Evolutionary conservation across 2,888 invertebrate genomes (phyloP), one percentile per base, ranked within the genome.

Genomic region (Amphipoea lucens): DNA sequence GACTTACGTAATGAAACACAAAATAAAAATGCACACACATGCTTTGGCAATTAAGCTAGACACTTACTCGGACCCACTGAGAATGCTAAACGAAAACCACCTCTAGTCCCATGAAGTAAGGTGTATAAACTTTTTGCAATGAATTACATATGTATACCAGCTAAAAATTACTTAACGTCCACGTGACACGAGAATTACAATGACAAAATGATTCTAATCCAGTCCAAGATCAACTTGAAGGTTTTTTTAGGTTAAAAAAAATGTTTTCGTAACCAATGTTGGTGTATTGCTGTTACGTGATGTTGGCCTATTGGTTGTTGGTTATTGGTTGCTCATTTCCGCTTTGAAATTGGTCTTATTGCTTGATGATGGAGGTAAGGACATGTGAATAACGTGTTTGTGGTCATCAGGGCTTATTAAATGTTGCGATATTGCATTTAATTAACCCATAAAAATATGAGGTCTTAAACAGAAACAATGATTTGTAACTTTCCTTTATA

Each of bases 161-260:
- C 79, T 77, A 78, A 83, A 89, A 84, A 89, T 91, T 90, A 86
- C 88, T 84, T 83, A 79, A 87, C 79, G 20, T 77, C 78, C 87
- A 88, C 83, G 89, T 87, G 88, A 82, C 71, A 77, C 51, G 84
- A 78, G 73, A 51, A 81, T 57, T 77, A 76, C 89, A 86, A 88
- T 89, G 89, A 84, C 87, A 88, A 84, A 86, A 90, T 82, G 83
- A 65, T 80, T 86, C 85, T 90, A 91, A 92, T 92, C 90, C 90
- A 90, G 92, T 89, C 90, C 93, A 93, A 93, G 93, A 92, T 85
- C 92, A 89, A 81, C 75, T 69, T 71, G 91, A 93, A 92, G 92
- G 93, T 74, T 91, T 92, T 42, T 87, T 85, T 77, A 84, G 67
- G 74, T 75, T 70, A 71, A 77, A 85, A 85, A 79, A 80, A 77